These are phyloP conservation scores for Catagonus wagneri DNA, from an alignment of 2,113 vertebrate genomes.

Conservation along the genomic window DNA sequence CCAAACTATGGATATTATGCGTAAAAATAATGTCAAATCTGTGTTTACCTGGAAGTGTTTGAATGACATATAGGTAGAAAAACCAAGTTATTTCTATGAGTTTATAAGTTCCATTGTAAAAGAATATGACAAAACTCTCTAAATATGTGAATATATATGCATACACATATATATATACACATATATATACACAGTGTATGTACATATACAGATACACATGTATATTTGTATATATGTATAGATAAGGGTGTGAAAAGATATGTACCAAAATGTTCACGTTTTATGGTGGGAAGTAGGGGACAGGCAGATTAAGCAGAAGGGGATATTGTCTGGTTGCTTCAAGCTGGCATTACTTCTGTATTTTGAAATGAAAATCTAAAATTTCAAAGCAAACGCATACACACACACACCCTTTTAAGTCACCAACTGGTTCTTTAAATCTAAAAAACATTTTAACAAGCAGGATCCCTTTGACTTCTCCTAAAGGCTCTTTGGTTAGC, in stretches of 20 bases:
- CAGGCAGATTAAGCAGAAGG: not conserved
- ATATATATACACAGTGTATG: not conserved
- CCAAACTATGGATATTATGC: not conserved
- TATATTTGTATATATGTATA: not conserved
- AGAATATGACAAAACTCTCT: not conserved
- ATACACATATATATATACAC: not conserved
- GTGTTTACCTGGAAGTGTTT: not conserved
- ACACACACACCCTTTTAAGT: not conserved
- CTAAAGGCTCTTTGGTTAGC: not conserved
- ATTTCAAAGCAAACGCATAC: not conserved
- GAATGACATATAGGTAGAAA: conserved; percentile 1
- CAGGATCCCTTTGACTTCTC: not conserved
- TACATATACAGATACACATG: not conserved
- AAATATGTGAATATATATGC: not conserved
- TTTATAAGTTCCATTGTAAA: not conserved
- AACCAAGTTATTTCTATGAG: conserved; percentile 19
- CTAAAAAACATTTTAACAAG: conserved; percentile 29
- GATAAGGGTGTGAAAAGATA: not conserved
- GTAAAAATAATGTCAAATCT: not conserved
- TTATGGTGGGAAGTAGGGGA: not conserved
- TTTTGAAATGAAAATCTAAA: conserved; percentile 31
- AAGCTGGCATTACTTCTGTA: not conserved
- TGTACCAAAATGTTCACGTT: not conserved
- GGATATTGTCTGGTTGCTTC: not conserved
- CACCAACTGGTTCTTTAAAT: not conserved